phyloP scores from a whole-genome alignment of 2,113 vertebrate genomes.

The Dicaeum eximium region DNA sequence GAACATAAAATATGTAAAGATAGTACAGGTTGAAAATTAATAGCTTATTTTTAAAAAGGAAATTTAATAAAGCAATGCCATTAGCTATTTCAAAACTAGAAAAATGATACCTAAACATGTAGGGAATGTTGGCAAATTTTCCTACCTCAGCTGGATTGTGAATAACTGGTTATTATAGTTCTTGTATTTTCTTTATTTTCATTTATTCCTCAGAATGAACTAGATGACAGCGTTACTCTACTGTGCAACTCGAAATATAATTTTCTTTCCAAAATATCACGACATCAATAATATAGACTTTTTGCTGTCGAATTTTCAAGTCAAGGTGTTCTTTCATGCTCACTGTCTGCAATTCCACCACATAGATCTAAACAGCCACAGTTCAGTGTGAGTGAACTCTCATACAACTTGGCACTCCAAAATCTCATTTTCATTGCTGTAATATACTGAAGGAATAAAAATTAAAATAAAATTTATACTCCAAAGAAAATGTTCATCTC shows the following conservation, averaged over 20 bases:
- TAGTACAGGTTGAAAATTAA: not conserved
- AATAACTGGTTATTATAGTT: not conserved
- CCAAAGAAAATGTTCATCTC: not conserved
- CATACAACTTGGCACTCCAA: not conserved
- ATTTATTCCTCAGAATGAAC: not conserved
- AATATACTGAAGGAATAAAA: not conserved
- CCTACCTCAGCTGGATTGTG: not conserved
- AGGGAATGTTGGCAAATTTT: not conserved
- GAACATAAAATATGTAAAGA: constrained; percentile 34
- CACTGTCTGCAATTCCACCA: not conserved
- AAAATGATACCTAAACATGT: not conserved
- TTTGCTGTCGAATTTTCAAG: not conserved
- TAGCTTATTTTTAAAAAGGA: constrained; percentile 16
- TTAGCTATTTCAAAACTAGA: constrained; percentile 11
- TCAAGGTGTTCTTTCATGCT: not conserved
- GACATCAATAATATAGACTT: not conserved
- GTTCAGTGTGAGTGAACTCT: not conserved
- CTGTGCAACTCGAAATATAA: not conserved
- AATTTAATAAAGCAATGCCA: not conserved
- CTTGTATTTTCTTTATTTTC: not conserved
- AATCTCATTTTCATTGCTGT: not conserved
- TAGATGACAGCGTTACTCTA: not conserved
- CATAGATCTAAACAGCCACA: not conserved
- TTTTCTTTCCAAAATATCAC: not conserved
- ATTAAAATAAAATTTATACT: not conserved